Conservation (phyloP, 2,797 vertebrate species). For the Apodemus agrarius region DNA sequence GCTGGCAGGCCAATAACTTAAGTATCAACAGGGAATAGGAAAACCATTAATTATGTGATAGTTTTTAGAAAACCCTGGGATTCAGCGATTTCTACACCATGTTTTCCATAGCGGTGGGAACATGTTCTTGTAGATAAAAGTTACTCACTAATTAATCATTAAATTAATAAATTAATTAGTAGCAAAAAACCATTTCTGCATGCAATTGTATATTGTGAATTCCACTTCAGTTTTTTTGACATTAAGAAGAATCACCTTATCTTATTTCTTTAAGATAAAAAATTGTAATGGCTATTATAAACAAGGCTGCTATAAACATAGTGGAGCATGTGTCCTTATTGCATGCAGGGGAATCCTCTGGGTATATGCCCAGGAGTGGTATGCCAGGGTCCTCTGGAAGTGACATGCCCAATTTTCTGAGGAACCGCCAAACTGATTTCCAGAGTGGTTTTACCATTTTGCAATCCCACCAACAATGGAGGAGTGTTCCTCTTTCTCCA, state of each 20-base stretch:
- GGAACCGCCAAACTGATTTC: no score
- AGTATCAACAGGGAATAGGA: neutral
- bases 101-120: neutral
- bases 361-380: no score
- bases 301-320: no score
- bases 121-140: neutral
- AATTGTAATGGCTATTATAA: neutral
- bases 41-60: neutral
- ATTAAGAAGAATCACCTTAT: neutral
- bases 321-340: no score
- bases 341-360: no score
- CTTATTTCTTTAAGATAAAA: neutral
- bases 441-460: no score
- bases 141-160: neutral
- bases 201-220: neutral
- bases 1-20: neutral
- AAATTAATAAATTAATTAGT: neutral
- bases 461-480: no score
- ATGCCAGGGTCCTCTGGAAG: no score
- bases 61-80: neutral
- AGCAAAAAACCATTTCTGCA: neutral
- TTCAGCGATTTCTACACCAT: neutral
- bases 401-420: no score
- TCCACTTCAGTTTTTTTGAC: neutral
- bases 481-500: no score